Base-by-base conservation (phyloP, 2,888 invertebrate genomes). In the Epistrophe eligans region DNA sequence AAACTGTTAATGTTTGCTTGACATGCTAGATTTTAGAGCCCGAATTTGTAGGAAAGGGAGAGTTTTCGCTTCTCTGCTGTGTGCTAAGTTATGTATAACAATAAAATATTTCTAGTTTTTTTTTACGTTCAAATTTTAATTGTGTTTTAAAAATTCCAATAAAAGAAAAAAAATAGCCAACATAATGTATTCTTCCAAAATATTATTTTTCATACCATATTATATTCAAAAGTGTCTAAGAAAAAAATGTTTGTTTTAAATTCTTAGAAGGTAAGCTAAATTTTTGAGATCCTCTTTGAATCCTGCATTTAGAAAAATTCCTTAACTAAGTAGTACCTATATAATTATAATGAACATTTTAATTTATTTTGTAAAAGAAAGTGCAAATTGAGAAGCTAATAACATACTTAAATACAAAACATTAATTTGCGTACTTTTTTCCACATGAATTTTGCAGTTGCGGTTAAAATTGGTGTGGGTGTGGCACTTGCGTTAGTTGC, bases 391-490 rank as follows among this genome's bases (percentile, higher is more conserved):
- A 81, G 79, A 77, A 72, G 43, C 28, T 11, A 40, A 60, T 67
- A 60, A 57, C 10, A 32, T 24, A n/a, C n/a, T n/a, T n/a, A n/a
- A 32, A 40, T 48, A 70, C 70, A 82, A 62, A 45, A 84, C 91
- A 90, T 77, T 79, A 77, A 89, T 80, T 60, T 76, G 77, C 81
- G 73, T 74, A 76, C 73, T 81, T 88, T 74, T 71, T 81, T 90
- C 89, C 89, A 89, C 83, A 90, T 91, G 90, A 91, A 92, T 95
- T 95, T 96, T 97, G 93, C 96, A 97, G 97, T 97, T 95, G 96
- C 96, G 94, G 95, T 97, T 94, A 97, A 97, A 95, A 94, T 97
- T 94, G 95, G 95, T 93, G 96, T 97, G 93, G 97, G 97, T 93
- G 95, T 96, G 93, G 96, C 97, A 92, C 95, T 97, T 93, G 95